Evolutionary conservation across 2,888 invertebrate genomes (phyloP).

Genomic region (Amphipyra berbera): DNA sequence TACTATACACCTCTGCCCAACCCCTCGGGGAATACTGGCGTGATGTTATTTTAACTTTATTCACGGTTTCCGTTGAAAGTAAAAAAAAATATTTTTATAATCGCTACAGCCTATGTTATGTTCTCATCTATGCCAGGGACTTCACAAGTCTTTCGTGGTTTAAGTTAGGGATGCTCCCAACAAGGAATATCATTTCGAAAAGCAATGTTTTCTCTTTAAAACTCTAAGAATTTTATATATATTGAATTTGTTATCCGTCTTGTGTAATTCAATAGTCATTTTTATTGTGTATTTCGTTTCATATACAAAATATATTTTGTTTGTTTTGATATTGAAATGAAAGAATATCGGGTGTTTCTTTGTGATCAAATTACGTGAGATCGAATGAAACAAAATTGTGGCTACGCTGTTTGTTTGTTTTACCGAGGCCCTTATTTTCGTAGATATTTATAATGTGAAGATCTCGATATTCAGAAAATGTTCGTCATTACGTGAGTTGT

Average conservation of each 20-base stretch:
- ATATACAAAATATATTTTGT: slow-evolving; percentile 2
- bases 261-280: slow-evolving; percentile 4
- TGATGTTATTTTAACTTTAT: too few relatives aligned
- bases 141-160: background rate
- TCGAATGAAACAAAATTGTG: background rate
- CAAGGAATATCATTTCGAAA: slow-evolving; percentile 5
- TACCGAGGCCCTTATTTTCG: too few relatives aligned
- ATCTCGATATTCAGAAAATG: too few relatives aligned
- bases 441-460: too few relatives aligned
- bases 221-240: slow-evolving; percentile 5
- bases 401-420: too few relatives aligned
- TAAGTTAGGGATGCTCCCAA: background rate
- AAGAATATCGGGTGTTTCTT: slow-evolving; percentile 4
- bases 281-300: slow-evolving; percentile 5
- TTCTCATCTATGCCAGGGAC: too few relatives aligned
- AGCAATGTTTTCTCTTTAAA: slow-evolving; percentile 6
- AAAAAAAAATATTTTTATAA: too few relatives aligned
- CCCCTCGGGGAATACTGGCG: too few relatives aligned
- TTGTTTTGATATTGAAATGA: slow-evolving; percentile 1
- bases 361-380: background rate
- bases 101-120: too few relatives aligned
- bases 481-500: too few relatives aligned
- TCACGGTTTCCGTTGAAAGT: too few relatives aligned
- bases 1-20: too few relatives aligned
- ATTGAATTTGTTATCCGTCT: slow-evolving; percentile 4